These are phyloP conservation scores for Buceros bicornis DNA, from an alignment of 2,797 vertebrate species.

Conservation along the genomic window DNA sequence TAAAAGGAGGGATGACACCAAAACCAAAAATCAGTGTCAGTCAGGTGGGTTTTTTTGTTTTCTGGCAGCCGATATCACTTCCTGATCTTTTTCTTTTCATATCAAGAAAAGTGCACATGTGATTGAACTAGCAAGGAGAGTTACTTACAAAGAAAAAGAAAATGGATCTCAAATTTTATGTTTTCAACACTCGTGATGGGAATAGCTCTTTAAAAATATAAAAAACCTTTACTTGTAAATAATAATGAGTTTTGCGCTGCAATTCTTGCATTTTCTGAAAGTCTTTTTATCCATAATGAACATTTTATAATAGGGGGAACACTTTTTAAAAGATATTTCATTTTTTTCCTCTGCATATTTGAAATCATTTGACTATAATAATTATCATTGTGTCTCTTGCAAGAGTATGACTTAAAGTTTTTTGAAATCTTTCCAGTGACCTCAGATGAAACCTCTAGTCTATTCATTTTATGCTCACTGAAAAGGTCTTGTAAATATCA, in stretches of 20 bases:
- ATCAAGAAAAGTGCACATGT: not conserved
- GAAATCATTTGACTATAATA: not conserved
- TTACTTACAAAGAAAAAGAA: not conserved
- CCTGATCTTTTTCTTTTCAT: not conserved
- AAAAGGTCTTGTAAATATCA: not conserved
- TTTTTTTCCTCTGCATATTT: not conserved
- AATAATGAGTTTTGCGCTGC: not conserved
- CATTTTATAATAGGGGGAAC: not conserved
- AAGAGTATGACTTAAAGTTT: not conserved
- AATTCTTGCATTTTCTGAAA: not conserved
- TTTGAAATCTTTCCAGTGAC: not conserved
- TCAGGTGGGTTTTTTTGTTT: not conserved
- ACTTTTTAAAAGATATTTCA: fast-evolving
- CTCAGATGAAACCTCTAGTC: not conserved
- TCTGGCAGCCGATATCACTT: not conserved
- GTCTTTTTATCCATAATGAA: not conserved
- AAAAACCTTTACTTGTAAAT: not conserved
- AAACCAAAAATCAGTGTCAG: not conserved
- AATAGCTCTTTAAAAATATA: not conserved
- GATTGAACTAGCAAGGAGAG: not conserved
- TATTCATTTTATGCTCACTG: not conserved
- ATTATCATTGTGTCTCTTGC: not conserved
- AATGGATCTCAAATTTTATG: not conserved
- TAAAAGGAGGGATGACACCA: not conserved
- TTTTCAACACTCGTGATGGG: not conserved